Conservation (phyloP, 2,113 vertebrate species). For the Ascaphus truei region DNA sequence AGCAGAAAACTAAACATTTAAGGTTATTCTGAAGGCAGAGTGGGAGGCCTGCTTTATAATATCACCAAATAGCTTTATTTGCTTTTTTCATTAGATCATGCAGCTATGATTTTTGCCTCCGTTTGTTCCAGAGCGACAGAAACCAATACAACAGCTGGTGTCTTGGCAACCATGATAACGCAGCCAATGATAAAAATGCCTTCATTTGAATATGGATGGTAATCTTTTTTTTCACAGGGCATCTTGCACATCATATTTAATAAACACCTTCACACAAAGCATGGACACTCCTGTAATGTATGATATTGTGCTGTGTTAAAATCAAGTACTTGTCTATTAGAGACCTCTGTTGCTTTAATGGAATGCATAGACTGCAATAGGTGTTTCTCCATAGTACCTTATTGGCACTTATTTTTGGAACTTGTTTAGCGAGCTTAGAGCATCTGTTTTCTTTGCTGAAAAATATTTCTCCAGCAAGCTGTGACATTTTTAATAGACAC, state of each 20-base stretch:
- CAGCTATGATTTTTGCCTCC: neutral
- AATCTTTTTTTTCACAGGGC: neutral
- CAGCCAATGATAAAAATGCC: neutral
- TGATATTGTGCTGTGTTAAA: neutral
- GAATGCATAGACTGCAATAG: neutral
- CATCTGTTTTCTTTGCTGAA: too few relatives aligned
- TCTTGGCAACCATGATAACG: neutral
- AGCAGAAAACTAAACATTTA: neutral
- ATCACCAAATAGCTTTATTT: neutral
- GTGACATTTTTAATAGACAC: too few relatives aligned
- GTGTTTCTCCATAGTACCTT: neutral
- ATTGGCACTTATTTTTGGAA: neutral
- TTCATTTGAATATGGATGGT: slow-evolving; percentile 2
- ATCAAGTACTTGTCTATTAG: neutral
- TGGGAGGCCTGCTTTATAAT: slow-evolving; percentile 3
- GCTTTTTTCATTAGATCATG: slow-evolving; percentile 6
- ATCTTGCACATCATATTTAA: neutral
- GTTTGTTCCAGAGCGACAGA: neutral
- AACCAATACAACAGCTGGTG: slow-evolving; percentile 6
- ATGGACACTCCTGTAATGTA: neutral
- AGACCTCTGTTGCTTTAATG: slow-evolving; percentile 20
- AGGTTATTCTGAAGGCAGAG: neutral
- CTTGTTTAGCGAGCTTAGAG: too few relatives aligned
- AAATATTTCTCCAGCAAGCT: too few relatives aligned
- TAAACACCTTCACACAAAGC: neutral